These are phyloP conservation scores for Drosophila siamana DNA, from an alignment of 2,888 invertebrate genomes.

Conservation along the genomic window DNA sequence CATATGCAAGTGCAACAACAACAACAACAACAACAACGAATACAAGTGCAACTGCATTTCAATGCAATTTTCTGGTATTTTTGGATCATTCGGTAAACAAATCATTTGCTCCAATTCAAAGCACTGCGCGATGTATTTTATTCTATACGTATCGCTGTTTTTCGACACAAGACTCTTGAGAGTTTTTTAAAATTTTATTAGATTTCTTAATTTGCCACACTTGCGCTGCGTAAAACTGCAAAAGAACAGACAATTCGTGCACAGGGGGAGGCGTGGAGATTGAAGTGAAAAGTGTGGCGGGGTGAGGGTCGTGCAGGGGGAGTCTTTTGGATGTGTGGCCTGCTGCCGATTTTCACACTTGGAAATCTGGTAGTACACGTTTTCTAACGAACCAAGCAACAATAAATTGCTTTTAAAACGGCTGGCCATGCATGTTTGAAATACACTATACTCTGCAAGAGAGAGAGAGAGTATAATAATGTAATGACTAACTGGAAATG, in stretches of 20 bases:
- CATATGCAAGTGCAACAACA: neutral
- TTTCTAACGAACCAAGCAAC: slow-evolving; percentile 25
- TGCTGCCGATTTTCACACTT: slow-evolving; percentile 30
- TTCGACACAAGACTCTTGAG: slow-evolving; percentile 16
- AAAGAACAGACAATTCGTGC: slow-evolving; percentile 13
- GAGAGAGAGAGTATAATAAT: slow-evolving; percentile 2
- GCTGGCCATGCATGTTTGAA: slow-evolving; percentile 8
- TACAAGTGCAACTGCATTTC: slow-evolving; percentile 19
- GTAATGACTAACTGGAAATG: too few relatives aligned
- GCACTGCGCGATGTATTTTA: slow-evolving; percentile 25
- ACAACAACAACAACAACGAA: neutral
- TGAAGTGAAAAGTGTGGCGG: too few relatives aligned
- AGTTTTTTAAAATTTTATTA: slow-evolving; percentile 54
- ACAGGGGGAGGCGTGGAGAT: neutral
- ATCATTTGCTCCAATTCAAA: slow-evolving; percentile 62
- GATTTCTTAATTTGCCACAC: slow-evolving; percentile 57
- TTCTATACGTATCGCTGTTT: slow-evolving; percentile 13
- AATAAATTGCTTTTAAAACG: slow-evolving; percentile 43
- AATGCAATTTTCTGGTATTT: slow-evolving; percentile 64
- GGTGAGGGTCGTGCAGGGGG: neutral
- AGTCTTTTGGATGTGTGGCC: too few relatives aligned
- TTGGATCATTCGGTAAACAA: slow-evolving; percentile 67
- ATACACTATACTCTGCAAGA: neutral
- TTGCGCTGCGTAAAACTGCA: slow-evolving; percentile 35
- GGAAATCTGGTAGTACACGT: slow-evolving; percentile 22